Conservation (phyloP, 2,113 vertebrate species). For the Sterna hirundo region DNA sequence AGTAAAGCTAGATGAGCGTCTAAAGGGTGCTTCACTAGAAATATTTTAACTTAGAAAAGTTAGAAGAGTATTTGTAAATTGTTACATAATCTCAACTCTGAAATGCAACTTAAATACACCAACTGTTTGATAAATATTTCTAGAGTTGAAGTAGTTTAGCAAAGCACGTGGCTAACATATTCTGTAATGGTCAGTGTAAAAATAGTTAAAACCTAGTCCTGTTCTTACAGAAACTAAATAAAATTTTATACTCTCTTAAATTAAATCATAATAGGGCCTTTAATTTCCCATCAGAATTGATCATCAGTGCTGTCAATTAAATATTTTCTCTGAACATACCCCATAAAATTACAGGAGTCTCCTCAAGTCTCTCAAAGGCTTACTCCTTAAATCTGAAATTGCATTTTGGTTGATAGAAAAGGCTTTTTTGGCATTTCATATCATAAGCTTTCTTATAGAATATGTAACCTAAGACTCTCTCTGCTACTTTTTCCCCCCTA, state of each 20-base stretch:
- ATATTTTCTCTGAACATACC: background rate
- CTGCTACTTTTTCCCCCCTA: background rate
- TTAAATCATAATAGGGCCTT: background rate
- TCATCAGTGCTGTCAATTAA: background rate
- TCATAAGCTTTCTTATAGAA: background rate
- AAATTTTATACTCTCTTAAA: background rate
- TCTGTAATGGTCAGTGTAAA: background rate
- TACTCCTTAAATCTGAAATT: background rate
- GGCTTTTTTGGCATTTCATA: background rate
- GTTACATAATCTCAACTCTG: background rate
- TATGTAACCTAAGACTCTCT: background rate
- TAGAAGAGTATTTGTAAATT: background rate
- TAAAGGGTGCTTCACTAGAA: background rate
- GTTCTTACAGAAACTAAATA: background rate
- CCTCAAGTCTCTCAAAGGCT: background rate
- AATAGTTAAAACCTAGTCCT: background rate
- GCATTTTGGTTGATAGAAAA: background rate
- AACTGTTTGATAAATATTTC: background rate
- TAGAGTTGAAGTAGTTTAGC: background rate
- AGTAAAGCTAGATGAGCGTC: background rate
- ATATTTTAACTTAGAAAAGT: background rate
- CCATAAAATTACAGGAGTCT: background rate
- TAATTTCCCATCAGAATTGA: background rate
- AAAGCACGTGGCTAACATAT: accelerated
- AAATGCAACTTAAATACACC: background rate